Conservation (phyloP, 92 coral and sea anemone species). For the Umimayanthus kanabou region DNA sequence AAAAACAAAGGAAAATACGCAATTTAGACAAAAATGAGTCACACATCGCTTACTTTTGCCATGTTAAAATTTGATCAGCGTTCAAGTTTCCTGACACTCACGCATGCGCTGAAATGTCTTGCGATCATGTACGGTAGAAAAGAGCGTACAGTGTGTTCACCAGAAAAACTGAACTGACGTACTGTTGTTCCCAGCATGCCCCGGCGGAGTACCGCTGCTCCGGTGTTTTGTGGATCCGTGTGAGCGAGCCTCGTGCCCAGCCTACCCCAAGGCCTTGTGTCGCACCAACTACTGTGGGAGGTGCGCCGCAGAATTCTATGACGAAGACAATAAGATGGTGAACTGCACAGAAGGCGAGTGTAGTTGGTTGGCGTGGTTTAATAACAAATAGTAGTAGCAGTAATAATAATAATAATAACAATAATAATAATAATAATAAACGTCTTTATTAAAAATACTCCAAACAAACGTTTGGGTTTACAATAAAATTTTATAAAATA, state of each 20-base stretch:
- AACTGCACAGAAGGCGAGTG: conserved; percentile 73
- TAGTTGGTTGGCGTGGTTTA: background rate
- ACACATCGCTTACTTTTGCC: background rate
- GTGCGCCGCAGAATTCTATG: conserved; percentile 81
- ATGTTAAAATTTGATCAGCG: no score
- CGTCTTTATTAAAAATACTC: no score
- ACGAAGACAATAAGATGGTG: conserved; percentile 64
- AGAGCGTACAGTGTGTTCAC: background rate
- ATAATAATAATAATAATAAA: no score
- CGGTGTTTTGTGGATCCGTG: conserved; percentile 85
- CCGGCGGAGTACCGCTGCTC: conserved; percentile 83
- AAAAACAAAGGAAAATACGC: no score
- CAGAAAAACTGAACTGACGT: background rate
- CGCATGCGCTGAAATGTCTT: no score
- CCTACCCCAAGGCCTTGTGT: conserved; percentile 87
- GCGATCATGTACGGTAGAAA: background rate
- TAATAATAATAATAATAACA: no score
- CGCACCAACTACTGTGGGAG: conserved; percentile 84
- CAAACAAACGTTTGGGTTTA: no score
- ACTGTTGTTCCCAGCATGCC: conserved; percentile 65
- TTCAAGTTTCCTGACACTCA: no score
- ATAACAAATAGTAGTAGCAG: no score
- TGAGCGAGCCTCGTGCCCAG: conserved; percentile 71
- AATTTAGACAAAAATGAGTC: no score
- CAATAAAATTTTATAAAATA: no score